Percentiles rank a stretch among this genome's conserved stretches.
phyloP scores from a whole-genome alignment of 2,888 invertebrate species.

The Steinernema scapterisci region DNA sequence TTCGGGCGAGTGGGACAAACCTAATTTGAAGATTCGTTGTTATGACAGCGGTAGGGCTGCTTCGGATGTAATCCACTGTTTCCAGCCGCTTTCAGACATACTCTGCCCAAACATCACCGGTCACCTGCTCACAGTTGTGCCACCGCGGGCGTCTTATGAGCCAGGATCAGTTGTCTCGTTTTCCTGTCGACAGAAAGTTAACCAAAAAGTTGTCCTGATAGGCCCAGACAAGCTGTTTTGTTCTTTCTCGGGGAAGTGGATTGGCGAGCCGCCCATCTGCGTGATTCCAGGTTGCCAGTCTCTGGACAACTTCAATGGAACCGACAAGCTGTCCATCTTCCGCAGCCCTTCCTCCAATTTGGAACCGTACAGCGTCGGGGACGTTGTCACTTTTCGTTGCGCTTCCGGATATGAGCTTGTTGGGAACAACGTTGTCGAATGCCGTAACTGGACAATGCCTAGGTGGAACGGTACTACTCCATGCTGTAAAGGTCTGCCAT shows the following conservation, averaged over 20 bases:
- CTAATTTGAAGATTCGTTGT: background rate
- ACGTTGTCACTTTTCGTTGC: constrained; percentile 28
- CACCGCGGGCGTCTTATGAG: background rate
- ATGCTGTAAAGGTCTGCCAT: background rate
- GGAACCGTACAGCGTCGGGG: constrained; percentile 12
- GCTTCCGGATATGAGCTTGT: background rate
- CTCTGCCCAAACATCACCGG: background rate
- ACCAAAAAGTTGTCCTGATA: background rate
- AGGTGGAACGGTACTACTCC: constrained; percentile 31
- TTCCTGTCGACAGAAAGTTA: background rate
- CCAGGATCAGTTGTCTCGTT: background rate
- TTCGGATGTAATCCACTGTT: no score
- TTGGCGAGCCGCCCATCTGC: background rate
- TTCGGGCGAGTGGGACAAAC: background rate
- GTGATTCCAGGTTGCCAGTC: background rate
- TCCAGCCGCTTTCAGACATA: background rate
- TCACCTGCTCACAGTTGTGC: background rate
- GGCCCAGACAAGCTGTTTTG: constrained; percentile 3
- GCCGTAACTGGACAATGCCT: background rate
- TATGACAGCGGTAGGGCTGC: background rate
- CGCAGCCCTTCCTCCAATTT: background rate
- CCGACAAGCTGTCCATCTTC: background rate
- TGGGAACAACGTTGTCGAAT: constrained; percentile 13
- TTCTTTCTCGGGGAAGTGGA: background rate
- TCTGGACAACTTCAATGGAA: constrained; percentile 16